Evolutionary conservation across 2,888 invertebrate species (phyloP), one percentile per base, ranked within the genome.

Genomic region (Mesoligia furuncula): DNA sequence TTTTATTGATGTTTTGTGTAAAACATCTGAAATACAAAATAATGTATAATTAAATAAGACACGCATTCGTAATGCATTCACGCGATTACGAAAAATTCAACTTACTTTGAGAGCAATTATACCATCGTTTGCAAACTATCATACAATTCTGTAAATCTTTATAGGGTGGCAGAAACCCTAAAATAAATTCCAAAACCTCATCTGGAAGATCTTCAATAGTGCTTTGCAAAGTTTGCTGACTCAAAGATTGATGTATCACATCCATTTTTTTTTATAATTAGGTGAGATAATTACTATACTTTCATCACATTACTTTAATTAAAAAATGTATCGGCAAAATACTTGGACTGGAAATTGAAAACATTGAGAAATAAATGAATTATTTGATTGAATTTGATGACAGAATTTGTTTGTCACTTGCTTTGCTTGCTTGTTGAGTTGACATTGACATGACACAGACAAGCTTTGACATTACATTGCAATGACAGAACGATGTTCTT

Each of bases 101-200:
- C 98, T 97, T 97, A 99, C 99, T 99, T 97, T 98, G 97, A 75
- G 98, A 98, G 91, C 98, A 98, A 90, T 97, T 97, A 93, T 98
- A 97, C 99, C 99, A 99, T 92, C 98, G 97, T 93, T 98, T 98
- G 90, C 98, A 99, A 62, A 99, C 99, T 83, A 97, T 95, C 97
- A 98, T 98, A 93, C 99, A 99, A 92, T 98, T 97, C 94, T 99
- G 98, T 87, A 99, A 96, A 96, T 99, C 99, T 93, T 98, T 98
- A 92, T 99, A 99, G 0, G 99, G 99, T 76, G 99, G 98, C 86
- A 99, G 96, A 92, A 99, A 97, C 87, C 98, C 98, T 85, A 99
- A 97, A 92, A 99, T 99, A 93, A 98, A 99, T 95, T 99, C 99
- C 88, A 99, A 95, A 77, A 99, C 98, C 97, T 99, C 99, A 94